phyloP scores from a whole-genome alignment of 2,113 vertebrate genomes.

The Marcusenius ussheri region DNA sequence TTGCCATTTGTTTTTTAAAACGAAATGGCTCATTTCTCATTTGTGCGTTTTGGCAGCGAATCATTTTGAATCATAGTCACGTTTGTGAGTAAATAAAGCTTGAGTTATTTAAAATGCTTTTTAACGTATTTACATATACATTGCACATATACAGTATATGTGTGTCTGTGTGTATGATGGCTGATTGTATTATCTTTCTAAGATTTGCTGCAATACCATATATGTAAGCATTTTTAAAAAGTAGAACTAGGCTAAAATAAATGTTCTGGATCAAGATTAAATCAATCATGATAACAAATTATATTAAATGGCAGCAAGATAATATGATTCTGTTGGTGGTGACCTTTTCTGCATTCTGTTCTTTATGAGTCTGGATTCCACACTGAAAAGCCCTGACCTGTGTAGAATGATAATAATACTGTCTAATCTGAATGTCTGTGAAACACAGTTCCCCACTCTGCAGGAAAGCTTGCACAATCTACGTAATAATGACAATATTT shows the following conservation, averaged over 20 bases:
- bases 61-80: neutral
- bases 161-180: neutral
- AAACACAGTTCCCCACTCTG: constrained; percentile 33
- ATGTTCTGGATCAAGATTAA: constrained; percentile 37
- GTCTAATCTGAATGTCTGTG: constrained; percentile 56
- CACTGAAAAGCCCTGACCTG: constrained; percentile 61
- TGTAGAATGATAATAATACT: constrained; percentile 63
- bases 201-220: neutral
- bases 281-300: constrained; percentile 60
- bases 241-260: constrained; percentile 22
- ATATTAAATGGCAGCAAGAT: constrained; percentile 60
- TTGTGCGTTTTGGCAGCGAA: neutral
- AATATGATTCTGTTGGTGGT: constrained; percentile 55
- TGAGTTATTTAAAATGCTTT: neutral
- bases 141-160: neutral
- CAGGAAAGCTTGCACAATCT: constrained; percentile 48
- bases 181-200: neutral
- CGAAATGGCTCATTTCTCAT: neutral
- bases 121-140: neutral
- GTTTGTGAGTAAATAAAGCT: neutral
- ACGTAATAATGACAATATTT: constrained; percentile 41
- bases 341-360: constrained; percentile 60
- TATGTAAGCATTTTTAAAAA: neutral
- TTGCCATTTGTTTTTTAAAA: neutral
- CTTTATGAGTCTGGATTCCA: constrained; percentile 42